These are phyloP conservation scores for Falco punctatus DNA, from an alignment of 2,113 vertebrate species.

Conservation along the genomic window DNA sequence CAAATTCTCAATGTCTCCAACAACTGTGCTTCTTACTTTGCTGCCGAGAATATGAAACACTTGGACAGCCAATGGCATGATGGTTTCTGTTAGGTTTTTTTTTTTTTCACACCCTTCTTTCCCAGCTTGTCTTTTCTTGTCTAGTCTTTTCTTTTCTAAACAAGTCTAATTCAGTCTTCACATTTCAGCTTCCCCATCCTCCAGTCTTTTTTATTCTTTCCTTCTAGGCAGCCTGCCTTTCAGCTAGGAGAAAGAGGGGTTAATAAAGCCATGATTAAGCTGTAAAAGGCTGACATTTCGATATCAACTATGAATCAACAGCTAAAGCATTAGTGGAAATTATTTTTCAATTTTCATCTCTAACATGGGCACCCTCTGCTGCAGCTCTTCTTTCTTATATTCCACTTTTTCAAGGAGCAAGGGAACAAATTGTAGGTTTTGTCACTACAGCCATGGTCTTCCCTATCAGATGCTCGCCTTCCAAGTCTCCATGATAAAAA, in stretches of 20 bases:
- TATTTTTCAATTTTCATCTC: not conserved
- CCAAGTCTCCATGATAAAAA: conserved; percentile 71
- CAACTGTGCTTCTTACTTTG: not conserved
- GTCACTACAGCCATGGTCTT: conserved; percentile 6
- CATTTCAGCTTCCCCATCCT: conserved; percentile 28
- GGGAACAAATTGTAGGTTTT: conserved; percentile 43
- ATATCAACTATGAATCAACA: conserved; percentile 47
- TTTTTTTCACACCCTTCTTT: conserved; percentile 72
- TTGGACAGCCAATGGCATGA: not conserved
- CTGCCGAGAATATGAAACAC: conserved; percentile 43
- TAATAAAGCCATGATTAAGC: conserved; percentile 66
- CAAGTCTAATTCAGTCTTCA: conserved; percentile 33
- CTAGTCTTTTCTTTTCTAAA: conserved; percentile 55
- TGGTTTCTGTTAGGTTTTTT: conserved; percentile 26
- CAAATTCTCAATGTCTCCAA: conserved; percentile 19
- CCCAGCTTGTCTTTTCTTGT: conserved; percentile 68
- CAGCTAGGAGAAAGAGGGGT: conserved; percentile 42
- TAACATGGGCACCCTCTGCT: not conserved
- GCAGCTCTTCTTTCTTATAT: not conserved
- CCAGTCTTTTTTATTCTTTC: conserved; percentile 7
- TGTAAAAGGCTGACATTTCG: conserved; percentile 60
- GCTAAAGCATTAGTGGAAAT: conserved; percentile 27
- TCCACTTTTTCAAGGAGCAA: not conserved
- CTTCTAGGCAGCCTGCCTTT: conserved; percentile 29
- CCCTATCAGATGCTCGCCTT: conserved; percentile 23